A percentile compares a stretch with the other conserved stretches of the same genome.
Evolutionary conservation across 2,888 invertebrate species (phyloP).

Genomic region (Pheosia gnoma): DNA sequence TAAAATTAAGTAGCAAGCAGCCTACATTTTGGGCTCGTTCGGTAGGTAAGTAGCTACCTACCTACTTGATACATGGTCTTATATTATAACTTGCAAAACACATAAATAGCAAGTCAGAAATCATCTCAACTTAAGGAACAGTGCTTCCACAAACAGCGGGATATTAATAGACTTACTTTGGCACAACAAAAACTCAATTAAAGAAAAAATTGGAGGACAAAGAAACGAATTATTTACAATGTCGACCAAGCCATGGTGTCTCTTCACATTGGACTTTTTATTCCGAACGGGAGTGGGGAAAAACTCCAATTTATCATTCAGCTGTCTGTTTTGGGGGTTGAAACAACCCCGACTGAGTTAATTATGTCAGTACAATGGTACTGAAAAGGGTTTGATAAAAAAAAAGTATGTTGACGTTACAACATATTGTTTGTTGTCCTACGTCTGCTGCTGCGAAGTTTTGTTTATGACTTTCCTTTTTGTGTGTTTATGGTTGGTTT

Average conservation of each 20-base stretch:
- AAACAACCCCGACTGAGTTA: slow-evolving; percentile 54
- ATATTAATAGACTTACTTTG: slow-evolving; percentile 4
- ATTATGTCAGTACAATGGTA: slow-evolving; percentile 53
- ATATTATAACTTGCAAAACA: background rate
- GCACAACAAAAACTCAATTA: slow-evolving; percentile 13
- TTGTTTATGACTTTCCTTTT: background rate
- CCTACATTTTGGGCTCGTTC: too few species aligned
- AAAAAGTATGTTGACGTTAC: slow-evolving; percentile 9
- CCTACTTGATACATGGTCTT: too few species aligned
- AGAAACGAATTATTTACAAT: slow-evolving; percentile 29
- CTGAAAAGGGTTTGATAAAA: slow-evolving; percentile 8
- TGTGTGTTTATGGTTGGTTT: background rate
- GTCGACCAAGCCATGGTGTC: slow-evolving; percentile 20
- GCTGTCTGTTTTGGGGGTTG: slow-evolving; percentile 41
- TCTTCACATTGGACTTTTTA: slow-evolving; percentile 28
- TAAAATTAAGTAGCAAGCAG: too few species aligned
- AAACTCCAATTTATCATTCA: slow-evolving; percentile 54
- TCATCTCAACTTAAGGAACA: slow-evolving; percentile 1
- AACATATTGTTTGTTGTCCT: background rate
- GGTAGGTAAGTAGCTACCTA: too few species aligned
- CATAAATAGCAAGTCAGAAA: background rate
- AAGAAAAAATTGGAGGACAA: slow-evolving; percentile 14
- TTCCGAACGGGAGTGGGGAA: slow-evolving; percentile 12
- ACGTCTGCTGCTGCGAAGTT: background rate
- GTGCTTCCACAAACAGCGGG: slow-evolving; percentile 2